Conservation (phyloP, 2,888 invertebrate genomes). For the Brassicogethes aeneus region DNA sequence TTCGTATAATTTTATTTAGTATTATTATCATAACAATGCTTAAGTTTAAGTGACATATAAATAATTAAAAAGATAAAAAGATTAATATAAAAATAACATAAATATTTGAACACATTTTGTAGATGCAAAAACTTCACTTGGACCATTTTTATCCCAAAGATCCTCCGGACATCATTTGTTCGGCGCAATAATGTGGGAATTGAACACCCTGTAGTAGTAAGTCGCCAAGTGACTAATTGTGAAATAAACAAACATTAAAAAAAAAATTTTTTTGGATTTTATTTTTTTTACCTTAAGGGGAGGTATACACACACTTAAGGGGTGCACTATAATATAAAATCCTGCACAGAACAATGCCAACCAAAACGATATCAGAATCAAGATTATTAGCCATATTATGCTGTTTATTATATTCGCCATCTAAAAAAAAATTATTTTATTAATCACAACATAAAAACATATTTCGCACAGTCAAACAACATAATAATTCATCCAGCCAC, state of each 20-base stretch:
- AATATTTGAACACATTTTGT: no score
- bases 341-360: conserved; percentile 59
- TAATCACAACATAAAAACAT: no score
- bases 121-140: no score
- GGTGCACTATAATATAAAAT: conserved; percentile 58
- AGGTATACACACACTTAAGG: conserved; percentile 60
- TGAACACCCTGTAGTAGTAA: conserved; percentile 58
- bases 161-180: conserved; percentile 49
- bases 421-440: conserved; percentile 28
- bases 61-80: no score
- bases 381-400: conserved; percentile 60
- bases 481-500: no score
- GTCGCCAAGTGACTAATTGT: conserved; percentile 60
- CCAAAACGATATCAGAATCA: conserved; percentile 59
- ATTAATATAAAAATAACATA: no score
- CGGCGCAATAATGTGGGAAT: conserved; percentile 62
- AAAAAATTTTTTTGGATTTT: no score
- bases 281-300: conserved; percentile 59
- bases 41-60: no score
- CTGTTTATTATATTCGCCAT: conserved; percentile 61
- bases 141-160: conserved; percentile 15
- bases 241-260: conserved; percentile 43
- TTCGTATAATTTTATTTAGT: no score
- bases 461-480: no score
- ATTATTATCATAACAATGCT: no score